A percentile compares a stretch with the other conserved stretches of the same genome.
Evolutionary conservation across 2,797 vertebrate genomes (phyloP).

Genomic region (Furcifer pardalis): DNA sequence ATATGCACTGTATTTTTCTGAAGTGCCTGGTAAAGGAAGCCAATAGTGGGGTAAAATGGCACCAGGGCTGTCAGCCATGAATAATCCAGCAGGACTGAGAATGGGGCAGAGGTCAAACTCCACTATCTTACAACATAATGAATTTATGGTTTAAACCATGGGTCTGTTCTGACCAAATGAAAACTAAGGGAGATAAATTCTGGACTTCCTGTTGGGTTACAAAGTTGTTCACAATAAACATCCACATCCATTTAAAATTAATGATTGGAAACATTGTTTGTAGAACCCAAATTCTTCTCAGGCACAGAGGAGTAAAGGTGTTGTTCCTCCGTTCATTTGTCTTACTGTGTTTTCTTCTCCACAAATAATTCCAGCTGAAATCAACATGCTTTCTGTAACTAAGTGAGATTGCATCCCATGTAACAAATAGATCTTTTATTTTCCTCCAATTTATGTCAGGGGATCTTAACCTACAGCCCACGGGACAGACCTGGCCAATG

Average conservation of each 20-base stretch:
- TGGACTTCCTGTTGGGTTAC: slow-evolving; percentile 73
- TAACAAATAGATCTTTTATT: neutral
- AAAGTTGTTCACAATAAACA: slow-evolving; percentile 75
- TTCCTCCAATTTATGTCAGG: no score
- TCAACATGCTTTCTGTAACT: neutral
- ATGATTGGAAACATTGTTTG: slow-evolving; percentile 64
- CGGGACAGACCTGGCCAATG: no score
- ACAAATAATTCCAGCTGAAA: neutral
- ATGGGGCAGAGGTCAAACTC: slow-evolving; percentile 75
- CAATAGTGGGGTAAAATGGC: slow-evolving; percentile 72
- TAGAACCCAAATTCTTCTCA: slow-evolving; percentile 71
- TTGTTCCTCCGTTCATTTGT: slow-evolving; percentile 71
- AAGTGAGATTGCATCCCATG: neutral
- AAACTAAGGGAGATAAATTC: slow-evolving; percentile 79
- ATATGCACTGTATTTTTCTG: slow-evolving; percentile 48
- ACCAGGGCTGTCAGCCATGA: slow-evolving; percentile 79
- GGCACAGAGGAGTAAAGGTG: slow-evolving; percentile 61
- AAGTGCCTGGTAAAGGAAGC: slow-evolving; percentile 69
- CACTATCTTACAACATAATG: slow-evolving; percentile 77
- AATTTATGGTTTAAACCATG: slow-evolving; percentile 74
- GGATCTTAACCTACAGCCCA: no score
- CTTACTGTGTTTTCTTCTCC: slow-evolving; percentile 13
- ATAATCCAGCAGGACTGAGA: slow-evolving; percentile 79
- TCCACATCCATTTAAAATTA: slow-evolving; percentile 68
- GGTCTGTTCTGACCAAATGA: slow-evolving; percentile 69